Percentiles rank a stretch among this genome's conserved stretches.
These are phyloP conservation scores for Pheosia gnoma DNA, from an alignment of 2,888 invertebrate genomes.

Conservation along the genomic window DNA sequence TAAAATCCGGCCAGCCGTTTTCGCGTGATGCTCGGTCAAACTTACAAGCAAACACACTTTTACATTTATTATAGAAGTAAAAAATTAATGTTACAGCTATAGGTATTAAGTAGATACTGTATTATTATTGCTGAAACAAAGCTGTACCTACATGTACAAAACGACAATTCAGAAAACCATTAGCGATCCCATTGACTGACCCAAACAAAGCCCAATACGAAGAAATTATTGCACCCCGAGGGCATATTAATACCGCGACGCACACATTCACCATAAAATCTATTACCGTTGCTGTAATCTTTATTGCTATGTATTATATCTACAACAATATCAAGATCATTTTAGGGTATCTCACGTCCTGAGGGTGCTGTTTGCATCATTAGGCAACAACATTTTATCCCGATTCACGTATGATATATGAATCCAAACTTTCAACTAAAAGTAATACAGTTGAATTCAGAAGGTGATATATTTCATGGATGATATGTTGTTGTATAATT, in stretches of 20 bases:
- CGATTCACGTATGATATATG: neutral
- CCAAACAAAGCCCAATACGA: slow-evolving; percentile 26
- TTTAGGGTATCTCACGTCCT: slow-evolving; percentile 59
- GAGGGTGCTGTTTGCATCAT: slow-evolving; percentile 52
- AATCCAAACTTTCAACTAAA: neutral
- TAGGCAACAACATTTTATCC: slow-evolving; percentile 1
- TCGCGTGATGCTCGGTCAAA: too few relatives aligned
- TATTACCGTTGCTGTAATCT: slow-evolving; percentile 60
- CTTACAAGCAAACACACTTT: too few relatives aligned
- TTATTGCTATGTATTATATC: slow-evolving; percentile 64
- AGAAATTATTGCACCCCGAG: slow-evolving; percentile 48
- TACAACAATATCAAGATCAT: slow-evolving; percentile 55
- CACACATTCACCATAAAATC: slow-evolving; percentile 44
- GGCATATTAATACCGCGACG: slow-evolving; percentile 49
- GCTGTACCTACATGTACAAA: too few relatives aligned
- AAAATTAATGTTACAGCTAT: too few relatives aligned
- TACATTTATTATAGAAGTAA: too few relatives aligned
- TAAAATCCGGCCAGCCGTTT: too few relatives aligned
- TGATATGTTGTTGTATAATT: neutral
- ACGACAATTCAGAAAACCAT: neutral
- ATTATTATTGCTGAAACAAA: too few relatives aligned
- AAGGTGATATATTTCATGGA: neutral
- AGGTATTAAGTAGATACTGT: too few relatives aligned
- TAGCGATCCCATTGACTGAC: neutral
- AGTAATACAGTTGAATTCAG: neutral